Evolutionary conservation across 2,113 vertebrate genomes (phyloP).

Genomic region (Pluvialis apricaria): DNA sequence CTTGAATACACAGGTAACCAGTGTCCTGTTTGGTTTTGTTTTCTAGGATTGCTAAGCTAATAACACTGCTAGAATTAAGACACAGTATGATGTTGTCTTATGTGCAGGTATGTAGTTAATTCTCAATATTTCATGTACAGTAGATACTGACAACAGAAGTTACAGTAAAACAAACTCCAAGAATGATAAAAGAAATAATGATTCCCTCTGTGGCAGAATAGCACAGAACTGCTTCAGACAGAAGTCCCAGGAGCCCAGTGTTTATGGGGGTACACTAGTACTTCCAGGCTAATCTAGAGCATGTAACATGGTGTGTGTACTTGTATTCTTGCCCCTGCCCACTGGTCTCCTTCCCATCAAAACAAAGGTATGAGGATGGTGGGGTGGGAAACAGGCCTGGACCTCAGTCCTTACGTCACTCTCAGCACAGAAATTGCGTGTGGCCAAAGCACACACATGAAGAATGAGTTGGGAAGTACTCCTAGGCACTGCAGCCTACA

Average conservation of each 20-base stretch:
- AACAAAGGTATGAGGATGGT: neutral
- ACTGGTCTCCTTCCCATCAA: neutral
- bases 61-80: neutral
- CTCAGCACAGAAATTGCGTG: neutral
- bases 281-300: neutral
- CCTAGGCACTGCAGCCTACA: neutral
- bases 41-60: neutral
- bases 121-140: neutral
- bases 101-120: neutral
- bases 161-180: neutral
- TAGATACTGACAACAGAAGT: neutral
- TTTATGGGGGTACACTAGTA: neutral
- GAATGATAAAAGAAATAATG: neutral
- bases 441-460: rapidly evolving
- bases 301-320: neutral
- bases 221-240: neutral
- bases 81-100: neutral
- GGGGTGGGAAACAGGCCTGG: neutral
- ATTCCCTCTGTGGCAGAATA: neutral
- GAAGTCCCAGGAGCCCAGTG: neutral
- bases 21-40: neutral
- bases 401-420: neutral
- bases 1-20: neutral
- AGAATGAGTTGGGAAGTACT: neutral
- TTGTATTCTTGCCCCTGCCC: neutral